Percentiles rank a stretch among this genome's conserved stretches.
These are phyloP conservation scores for Mola mola DNA, from an alignment of 2,113 vertebrate genomes.

Conservation along the genomic window DNA sequence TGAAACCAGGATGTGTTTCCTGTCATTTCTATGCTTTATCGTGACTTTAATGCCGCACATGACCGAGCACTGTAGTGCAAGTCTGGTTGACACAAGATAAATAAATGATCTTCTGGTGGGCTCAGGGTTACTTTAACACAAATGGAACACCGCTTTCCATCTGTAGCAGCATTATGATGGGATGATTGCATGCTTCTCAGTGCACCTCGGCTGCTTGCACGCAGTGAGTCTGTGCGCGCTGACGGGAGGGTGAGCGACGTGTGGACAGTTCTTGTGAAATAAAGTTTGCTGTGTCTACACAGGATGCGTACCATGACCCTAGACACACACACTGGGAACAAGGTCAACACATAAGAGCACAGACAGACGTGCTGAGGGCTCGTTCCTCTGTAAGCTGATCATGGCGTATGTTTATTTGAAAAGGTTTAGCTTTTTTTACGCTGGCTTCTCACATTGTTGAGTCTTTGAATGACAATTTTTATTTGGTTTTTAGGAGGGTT, in stretches of 20 bases:
- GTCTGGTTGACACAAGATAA: too few relatives aligned
- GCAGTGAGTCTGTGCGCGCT: neutral
- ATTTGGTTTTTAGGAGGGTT: neutral
- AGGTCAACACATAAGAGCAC: constrained; percentile 40
- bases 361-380: neutral
- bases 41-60: neutral
- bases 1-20: too few relatives aligned
- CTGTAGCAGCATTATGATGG: neutral
- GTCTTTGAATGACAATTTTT: too few relatives aligned
- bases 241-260: neutral
- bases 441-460: neutral
- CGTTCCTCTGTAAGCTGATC: neutral
- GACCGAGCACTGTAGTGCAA: neutral
- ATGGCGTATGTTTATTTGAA: constrained; percentile 19
- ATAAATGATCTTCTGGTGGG: neutral
- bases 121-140: neutral
- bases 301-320: constrained; percentile 27
- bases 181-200: neutral
- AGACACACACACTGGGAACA: constrained; percentile 58
- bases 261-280: constrained; percentile 23
- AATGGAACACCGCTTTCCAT: neutral
- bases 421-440: neutral
- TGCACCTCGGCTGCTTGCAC: neutral
- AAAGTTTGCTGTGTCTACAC: constrained; percentile 64
- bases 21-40: neutral